Evolutionary conservation across 2,797 vertebrate genomes (phyloP).

Genomic region (Malacoraja senta): DNA sequence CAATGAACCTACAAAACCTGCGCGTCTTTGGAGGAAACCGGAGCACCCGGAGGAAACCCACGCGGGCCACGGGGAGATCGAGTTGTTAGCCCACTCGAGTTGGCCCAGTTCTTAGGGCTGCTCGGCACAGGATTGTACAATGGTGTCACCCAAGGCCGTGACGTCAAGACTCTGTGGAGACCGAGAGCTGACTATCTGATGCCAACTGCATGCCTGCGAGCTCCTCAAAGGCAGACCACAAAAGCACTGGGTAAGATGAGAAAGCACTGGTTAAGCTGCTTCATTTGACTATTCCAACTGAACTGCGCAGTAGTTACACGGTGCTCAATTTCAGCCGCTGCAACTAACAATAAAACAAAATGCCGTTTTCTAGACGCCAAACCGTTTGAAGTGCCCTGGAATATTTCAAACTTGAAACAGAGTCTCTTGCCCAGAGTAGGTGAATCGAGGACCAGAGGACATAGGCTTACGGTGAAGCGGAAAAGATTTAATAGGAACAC

Average conservation of each 20-base stretch:
- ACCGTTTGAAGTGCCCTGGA: neutral
- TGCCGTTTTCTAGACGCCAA: neutral
- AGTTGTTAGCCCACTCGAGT: no score
- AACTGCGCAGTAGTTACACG: neutral
- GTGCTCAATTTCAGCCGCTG: neutral
- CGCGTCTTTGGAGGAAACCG: no score
- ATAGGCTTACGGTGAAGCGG: no score
- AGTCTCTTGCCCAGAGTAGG: no score
- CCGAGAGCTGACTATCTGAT: neutral
- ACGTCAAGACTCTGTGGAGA: neutral
- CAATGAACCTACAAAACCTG: no score
- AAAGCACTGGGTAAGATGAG: neutral
- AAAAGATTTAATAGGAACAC: no score
- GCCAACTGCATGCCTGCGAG: neutral
- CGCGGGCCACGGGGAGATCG: no score
- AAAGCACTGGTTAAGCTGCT: neutral
- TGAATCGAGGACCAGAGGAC: no score
- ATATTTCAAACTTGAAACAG: neutral
- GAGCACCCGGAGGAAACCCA: no score
- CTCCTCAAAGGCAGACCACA: neutral
- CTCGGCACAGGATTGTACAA: neutral
- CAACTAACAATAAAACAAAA: neutral
- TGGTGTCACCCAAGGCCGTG: neutral
- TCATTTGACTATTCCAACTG: neutral
- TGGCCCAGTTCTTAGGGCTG: no score